phyloP scores from a whole-genome alignment of 1,140 invertebrate genomes.

The Acromyrmex charruanus region DNA sequence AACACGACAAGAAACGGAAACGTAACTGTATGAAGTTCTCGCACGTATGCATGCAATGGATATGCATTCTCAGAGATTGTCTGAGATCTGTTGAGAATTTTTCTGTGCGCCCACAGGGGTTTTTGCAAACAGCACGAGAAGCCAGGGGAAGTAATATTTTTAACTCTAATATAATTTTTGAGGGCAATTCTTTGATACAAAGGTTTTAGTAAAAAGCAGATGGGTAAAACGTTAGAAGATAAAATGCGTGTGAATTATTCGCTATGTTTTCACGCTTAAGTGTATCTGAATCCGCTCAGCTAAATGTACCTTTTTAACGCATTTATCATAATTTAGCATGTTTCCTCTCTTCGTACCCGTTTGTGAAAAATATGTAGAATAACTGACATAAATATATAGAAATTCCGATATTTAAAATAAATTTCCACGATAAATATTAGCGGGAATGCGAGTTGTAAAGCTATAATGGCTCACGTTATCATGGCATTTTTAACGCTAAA shows the following conservation, averaged over 20 bases:
- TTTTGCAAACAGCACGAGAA: neutral
- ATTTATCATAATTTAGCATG: constrained; percentile 7
- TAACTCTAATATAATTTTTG: constrained; percentile 39
- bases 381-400: neutral
- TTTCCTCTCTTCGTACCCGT: neutral
- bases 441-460: neutral
- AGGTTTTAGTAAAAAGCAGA: neutral
- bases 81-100: constrained; percentile 11
- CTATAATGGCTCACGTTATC: constrained; percentile 18
- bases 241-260: constrained; percentile 24
- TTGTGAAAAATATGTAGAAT: neutral
- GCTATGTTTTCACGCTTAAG: neutral
- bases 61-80: constrained; percentile 9
- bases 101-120: neutral
- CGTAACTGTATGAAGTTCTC: constrained; percentile 1
- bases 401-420: constrained; percentile 25
- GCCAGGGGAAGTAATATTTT: neutral
- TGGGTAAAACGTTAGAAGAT: neutral
- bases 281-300: neutral
- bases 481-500: neutral
- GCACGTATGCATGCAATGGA: constrained; percentile 34
- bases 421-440: neutral
- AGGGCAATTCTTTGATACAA: constrained; percentile 25
- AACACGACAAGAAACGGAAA: constrained; percentile 32
- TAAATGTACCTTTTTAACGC: neutral